Conservation (phyloP, 2,888 invertebrate species). For the Lottia scabra region DNA sequence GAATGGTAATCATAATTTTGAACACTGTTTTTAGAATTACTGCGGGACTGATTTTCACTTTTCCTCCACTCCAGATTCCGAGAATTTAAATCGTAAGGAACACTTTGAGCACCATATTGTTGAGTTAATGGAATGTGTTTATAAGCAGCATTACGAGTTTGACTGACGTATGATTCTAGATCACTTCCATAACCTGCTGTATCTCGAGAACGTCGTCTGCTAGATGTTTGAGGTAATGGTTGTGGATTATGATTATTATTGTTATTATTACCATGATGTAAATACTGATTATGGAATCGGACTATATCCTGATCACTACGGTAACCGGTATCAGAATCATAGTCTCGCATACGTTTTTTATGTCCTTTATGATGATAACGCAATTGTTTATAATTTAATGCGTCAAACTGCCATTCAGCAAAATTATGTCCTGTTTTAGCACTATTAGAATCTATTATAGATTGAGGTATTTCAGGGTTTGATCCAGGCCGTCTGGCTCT, state of each 20-base stretch:
- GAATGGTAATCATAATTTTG: not conserved
- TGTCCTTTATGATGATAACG: slow-evolving; percentile 24
- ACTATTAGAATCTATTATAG: not conserved
- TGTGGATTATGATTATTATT: slow-evolving; percentile 24
- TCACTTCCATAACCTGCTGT: slow-evolving; percentile 62
- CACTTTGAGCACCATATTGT: slow-evolving; percentile 32
- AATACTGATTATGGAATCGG: slow-evolving; percentile 30
- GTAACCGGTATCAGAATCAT: slow-evolving; percentile 66
- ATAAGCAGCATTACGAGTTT: slow-evolving; percentile 29
- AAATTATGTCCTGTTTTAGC: not conserved
- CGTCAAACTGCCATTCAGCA: not conserved
- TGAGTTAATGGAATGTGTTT: slow-evolving; percentile 23
- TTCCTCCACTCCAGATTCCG: not conserved
- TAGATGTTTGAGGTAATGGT: slow-evolving; percentile 19
- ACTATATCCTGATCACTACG: slow-evolving; percentile 57
- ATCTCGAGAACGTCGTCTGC: slow-evolving; percentile 18
- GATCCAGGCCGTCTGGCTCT: not conserved
- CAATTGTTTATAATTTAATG: not conserved
- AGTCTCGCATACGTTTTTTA: slow-evolving; percentile 50
- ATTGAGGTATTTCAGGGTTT: not conserved
- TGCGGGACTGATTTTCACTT: not conserved
- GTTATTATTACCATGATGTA: slow-evolving; percentile 11
- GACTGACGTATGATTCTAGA: slow-evolving; percentile 51
- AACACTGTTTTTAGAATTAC: slow-evolving; percentile 2
- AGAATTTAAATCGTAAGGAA: slow-evolving; percentile 36